phyloP scores from a whole-genome alignment of 2,797 vertebrate genomes.

The Coranthus polyacanthus region DNA sequence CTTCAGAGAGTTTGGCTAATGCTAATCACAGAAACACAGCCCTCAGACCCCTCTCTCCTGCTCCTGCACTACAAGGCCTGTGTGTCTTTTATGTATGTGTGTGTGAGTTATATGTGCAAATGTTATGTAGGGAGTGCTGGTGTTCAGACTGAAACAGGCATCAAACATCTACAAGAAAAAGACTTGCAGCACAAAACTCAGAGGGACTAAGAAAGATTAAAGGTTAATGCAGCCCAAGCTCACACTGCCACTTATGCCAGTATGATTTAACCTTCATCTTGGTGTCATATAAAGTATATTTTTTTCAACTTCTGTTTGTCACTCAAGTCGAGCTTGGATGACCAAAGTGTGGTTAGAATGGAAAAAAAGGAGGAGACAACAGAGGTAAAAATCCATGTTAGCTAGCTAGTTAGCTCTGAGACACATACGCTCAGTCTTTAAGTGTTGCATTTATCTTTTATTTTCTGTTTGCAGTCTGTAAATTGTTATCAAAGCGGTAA shows the following conservation, averaged over 20 bases:
- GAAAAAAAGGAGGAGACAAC: conserved; percentile 9
- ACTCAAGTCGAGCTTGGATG: conserved; percentile 45
- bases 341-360: conserved; percentile 57
- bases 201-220: conserved; percentile 52
- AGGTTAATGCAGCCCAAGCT: conserved; percentile 72
- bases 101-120: conserved; percentile 78
- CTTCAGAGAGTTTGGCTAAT: conserved; percentile 58
- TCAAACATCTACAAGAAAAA: conserved; percentile 70
- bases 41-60: conserved; percentile 77
- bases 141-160: conserved; percentile 78
- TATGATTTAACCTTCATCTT: conserved; percentile 64
- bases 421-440: conserved; percentile 27
- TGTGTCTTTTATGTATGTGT: conserved; percentile 79
- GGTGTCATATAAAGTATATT: conserved; percentile 29
- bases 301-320: conserved; percentile 44
- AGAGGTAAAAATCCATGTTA: conserved; percentile 10
- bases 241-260: conserved; percentile 83
- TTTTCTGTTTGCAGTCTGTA: conserved; percentile 38
- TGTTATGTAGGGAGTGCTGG: conserved; percentile 83
- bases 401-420: conserved; percentile 27
- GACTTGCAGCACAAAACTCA: conserved; percentile 64
- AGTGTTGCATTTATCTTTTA: conserved; percentile 48
- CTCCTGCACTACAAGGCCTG: conserved; percentile 87
- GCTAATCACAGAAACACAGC: conserved; percentile 68
- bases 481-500: conserved; percentile 19